Conservation (phyloP, 2,113 vertebrate species). For the Lepus timidus region DNA sequence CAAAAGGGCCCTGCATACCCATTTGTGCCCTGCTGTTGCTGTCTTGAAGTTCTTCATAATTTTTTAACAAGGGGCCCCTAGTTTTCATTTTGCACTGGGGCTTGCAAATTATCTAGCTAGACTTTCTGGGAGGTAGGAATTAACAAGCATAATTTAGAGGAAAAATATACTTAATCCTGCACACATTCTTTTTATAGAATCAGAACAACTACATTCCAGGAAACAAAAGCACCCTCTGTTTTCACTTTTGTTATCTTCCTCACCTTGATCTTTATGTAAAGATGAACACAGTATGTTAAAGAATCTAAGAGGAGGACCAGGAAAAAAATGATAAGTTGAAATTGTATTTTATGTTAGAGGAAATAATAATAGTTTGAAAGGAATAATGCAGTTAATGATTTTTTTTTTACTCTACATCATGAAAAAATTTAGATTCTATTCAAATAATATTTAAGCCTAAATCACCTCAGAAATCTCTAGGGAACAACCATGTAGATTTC, state of each 20-base stretch:
- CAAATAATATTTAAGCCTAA: slow-evolving; percentile 37
- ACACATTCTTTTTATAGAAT: not conserved
- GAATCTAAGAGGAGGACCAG: slow-evolving; percentile 55
- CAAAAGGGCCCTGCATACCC: not conserved
- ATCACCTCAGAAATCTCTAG: not conserved
- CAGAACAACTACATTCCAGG: not conserved
- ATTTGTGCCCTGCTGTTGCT: not conserved
- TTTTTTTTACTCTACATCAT: not conserved
- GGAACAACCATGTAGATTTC: not conserved
- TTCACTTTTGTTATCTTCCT: slow-evolving; percentile 46
- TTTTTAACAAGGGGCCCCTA: not conserved
- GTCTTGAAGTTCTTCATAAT: slow-evolving; percentile 28
- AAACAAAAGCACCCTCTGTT: slow-evolving; percentile 36
- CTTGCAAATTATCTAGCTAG: slow-evolving; percentile 13
- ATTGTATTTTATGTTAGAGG: slow-evolving; percentile 42
- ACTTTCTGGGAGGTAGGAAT: slow-evolving; percentile 31
- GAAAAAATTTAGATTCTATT: not conserved
- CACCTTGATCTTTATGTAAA: slow-evolving; percentile 27
- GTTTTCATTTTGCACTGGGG: slow-evolving; percentile 20
- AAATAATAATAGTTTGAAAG: not conserved
- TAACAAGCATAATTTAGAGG: not conserved
- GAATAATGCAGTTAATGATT: slow-evolving; percentile 15
- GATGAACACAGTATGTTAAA: not conserved
- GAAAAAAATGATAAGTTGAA: slow-evolving; percentile 16
- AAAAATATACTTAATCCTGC: slow-evolving; percentile 46